Conservation (phyloP, 2,888 invertebrate species). For the Cephonodes hylas region DNA sequence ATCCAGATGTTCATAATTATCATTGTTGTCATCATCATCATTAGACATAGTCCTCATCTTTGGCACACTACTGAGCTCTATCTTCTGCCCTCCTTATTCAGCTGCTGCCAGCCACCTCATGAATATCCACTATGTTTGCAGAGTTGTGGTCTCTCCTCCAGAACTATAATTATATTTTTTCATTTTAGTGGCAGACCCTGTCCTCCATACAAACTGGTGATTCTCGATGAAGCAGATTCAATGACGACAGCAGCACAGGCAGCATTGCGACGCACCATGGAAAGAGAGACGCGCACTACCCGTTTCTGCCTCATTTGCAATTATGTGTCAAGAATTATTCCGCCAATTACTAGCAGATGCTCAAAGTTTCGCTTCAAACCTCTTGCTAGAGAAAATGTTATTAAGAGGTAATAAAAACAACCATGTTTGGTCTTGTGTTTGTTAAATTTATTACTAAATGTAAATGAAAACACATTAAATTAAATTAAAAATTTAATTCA, state of each 20-base stretch:
- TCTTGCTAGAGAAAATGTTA: constrained; percentile 85
- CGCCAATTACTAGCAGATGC: constrained; percentile 98
- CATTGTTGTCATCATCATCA: too few relatives aligned
- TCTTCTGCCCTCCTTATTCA: too few relatives aligned
- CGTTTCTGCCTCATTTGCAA: constrained; percentile 99
- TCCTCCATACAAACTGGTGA: constrained; percentile 97
- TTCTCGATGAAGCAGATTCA: constrained; percentile 99
- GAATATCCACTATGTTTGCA: too few relatives aligned
- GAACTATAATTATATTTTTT: not conserved
- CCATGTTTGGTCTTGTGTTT: too few relatives aligned
- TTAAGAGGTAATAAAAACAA: constrained; percentile 68
- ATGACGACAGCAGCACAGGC: constrained; percentile 99
- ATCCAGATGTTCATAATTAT: too few relatives aligned
- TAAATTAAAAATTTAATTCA: too few relatives aligned
- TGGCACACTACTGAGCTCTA: too few relatives aligned
- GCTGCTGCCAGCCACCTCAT: too few relatives aligned
- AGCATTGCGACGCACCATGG: constrained; percentile 98
- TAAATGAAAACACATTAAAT: too few relatives aligned
- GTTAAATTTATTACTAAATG: too few relatives aligned
- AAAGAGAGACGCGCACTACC: constrained; percentile 95
- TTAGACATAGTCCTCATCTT: too few relatives aligned
- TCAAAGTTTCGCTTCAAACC: constrained; percentile 99
- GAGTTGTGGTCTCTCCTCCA: too few relatives aligned
- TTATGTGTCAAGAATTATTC: constrained; percentile 98
- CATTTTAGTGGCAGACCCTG: constrained; percentile 88